phyloP scores from a whole-genome alignment of 2,113 vertebrate genomes.

The Seriola dumerili region DNA sequence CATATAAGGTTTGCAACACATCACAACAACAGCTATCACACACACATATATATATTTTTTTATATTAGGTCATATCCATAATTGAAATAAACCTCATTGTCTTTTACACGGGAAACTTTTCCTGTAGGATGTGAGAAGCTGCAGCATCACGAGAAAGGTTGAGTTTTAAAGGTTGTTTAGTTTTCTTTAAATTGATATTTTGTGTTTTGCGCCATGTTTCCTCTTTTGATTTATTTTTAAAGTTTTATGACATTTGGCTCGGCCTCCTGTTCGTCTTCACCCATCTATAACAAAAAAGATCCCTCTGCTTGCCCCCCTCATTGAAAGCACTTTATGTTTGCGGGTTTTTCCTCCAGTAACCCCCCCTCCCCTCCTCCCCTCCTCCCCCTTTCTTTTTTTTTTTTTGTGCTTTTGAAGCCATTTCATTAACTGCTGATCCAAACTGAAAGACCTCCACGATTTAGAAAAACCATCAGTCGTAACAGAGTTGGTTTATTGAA shows the following conservation, averaged over 20 bases:
- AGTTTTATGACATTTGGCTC: neutral
- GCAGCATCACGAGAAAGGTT: neutral
- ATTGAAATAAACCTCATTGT: neutral
- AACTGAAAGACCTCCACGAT: neutral
- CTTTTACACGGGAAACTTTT: neutral
- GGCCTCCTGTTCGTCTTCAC: neutral
- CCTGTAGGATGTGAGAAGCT: neutral
- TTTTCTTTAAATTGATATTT: constrained; percentile 9
- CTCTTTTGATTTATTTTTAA: too few species aligned
- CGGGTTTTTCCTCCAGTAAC: neutral
- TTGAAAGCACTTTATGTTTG: constrained; percentile 81
- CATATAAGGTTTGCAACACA: neutral
- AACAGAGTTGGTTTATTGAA: neutral
- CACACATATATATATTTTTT: neutral
- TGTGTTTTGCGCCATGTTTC: constrained; percentile 1
- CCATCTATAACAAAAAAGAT: neutral
- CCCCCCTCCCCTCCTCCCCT: neutral
- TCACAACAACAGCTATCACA: neutral
- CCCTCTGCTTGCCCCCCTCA: constrained; percentile 42
- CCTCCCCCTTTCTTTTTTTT: neutral
- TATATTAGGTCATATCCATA: constrained; percentile 2
- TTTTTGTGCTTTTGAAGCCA: constrained; percentile 10
- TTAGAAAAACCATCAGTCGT: neutral
- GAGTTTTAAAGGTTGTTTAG: neutral
- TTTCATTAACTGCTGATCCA: neutral